Conservation (phyloP, 2,888 invertebrate species). For the Brachyptera risi region DNA sequence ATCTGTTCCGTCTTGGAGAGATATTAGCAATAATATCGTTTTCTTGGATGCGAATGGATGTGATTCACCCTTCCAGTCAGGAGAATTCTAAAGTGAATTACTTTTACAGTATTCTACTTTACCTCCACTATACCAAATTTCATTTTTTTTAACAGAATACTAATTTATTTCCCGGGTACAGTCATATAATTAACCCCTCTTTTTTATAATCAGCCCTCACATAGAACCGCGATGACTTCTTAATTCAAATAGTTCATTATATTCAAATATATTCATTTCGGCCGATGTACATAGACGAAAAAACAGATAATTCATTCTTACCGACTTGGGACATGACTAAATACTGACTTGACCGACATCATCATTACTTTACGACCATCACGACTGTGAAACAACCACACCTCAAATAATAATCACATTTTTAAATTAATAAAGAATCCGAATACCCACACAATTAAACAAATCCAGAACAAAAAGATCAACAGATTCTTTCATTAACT, state of each 20-base stretch:
- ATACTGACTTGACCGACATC: background rate
- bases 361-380: background rate
- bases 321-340: background rate
- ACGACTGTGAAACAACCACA: background rate
- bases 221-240: background rate
- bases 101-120: background rate
- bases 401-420: background rate
- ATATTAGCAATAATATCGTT: background rate
- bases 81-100: background rate
- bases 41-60: background rate
- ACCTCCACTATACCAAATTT: slow-evolving; percentile 8
- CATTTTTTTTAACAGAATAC: background rate
- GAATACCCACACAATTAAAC: background rate
- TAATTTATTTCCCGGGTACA: slow-evolving; percentile 4
- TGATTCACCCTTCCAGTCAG: slow-evolving; percentile 6
- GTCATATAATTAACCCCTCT: slow-evolving; percentile 2
- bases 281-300: background rate
- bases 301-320: background rate
- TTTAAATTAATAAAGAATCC: too few species aligned
- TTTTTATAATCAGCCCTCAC: background rate
- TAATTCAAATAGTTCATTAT: background rate
- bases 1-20: slow-evolving; percentile 5
- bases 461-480: background rate
- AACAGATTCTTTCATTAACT: background rate
- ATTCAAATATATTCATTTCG: background rate